A percentile compares a stretch with the other conserved stretches of the same genome.
phyloP scores from a whole-genome alignment of 2,113 vertebrate species.

The Dunckerocampus dactyliophorus region DNA sequence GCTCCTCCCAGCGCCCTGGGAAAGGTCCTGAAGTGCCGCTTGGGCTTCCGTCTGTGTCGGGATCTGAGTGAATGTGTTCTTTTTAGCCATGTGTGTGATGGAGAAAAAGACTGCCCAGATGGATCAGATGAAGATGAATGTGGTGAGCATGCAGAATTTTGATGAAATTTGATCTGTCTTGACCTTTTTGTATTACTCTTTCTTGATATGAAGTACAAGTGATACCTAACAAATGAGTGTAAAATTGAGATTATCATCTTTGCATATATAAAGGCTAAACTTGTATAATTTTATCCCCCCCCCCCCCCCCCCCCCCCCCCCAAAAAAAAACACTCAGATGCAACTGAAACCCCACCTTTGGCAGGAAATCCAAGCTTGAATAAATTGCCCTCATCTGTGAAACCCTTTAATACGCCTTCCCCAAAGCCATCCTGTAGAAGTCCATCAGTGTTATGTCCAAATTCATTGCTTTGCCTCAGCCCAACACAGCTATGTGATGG shows the following conservation, averaged over 20 bases:
- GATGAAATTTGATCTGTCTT: not conserved
- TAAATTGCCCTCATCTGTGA: not conserved
- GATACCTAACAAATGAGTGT: not conserved
- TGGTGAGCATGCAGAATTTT: constrained; percentile 22
- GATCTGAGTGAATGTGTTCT: constrained; percentile 73
- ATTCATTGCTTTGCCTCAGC: constrained; percentile 65
- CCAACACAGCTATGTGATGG: constrained; percentile 78
- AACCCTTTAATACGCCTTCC: too few relatives aligned
- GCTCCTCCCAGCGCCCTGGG: not conserved
- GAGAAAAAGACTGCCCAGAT: constrained; percentile 78
- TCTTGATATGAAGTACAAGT: not conserved
- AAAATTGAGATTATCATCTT: not conserved
- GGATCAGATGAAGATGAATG: constrained; percentile 80
- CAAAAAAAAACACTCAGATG: constrained; percentile 8
- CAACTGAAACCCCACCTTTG: not conserved
- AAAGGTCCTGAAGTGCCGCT: constrained; percentile 46
- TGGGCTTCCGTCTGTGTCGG: constrained; percentile 57
- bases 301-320: too few relatives aligned
- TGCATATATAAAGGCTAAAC: too few relatives aligned
- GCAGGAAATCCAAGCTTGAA: not conserved
- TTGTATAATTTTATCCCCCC: not conserved
- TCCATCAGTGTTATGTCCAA: constrained; percentile 67
- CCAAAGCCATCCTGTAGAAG: constrained; percentile 51
- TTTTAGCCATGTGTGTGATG: constrained; percentile 76
- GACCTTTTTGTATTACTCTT: not conserved